Evolutionary conservation across 1,140 invertebrate species (phyloP).

Genomic region (Goniozus legneri): DNA sequence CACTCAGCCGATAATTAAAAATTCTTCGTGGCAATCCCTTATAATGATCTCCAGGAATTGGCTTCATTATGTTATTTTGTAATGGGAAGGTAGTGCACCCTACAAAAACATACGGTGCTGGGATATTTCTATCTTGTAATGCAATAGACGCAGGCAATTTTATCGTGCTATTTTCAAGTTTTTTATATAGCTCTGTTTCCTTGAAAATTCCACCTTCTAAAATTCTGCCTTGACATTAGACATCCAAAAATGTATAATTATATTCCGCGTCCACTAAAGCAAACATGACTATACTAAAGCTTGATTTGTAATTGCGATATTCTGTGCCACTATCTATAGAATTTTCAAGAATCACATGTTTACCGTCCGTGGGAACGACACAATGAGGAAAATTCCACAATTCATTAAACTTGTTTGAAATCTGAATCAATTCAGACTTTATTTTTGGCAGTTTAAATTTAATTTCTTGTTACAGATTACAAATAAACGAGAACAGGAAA

Average conservation of each 20-base stretch:
- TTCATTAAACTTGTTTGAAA: background rate
- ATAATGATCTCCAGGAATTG: conserved; percentile 16
- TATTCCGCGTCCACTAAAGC: background rate
- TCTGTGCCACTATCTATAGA: background rate
- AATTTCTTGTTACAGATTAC: too few species aligned
- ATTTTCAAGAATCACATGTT: background rate
- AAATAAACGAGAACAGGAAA: too few species aligned
- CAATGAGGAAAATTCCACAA: background rate
- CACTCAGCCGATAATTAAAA: conserved; percentile 23
- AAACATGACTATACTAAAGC: background rate
- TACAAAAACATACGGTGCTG: conserved; percentile 24
- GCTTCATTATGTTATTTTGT: conserved; percentile 20
- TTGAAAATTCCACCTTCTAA: background rate
- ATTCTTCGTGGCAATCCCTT: conserved; percentile 3
- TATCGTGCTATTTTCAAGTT: background rate
- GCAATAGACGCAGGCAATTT: background rate
- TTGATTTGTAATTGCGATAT: background rate
- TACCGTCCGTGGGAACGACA: background rate
- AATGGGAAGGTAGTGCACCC: conserved; percentile 25
- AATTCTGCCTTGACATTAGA: background rate
- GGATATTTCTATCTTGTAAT: conserved; percentile 14
- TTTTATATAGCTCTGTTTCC: background rate
- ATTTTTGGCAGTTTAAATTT: too few species aligned
- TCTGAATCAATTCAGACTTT: background rate
- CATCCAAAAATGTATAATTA: background rate